Base-by-base conservation (phyloP, 2,888 invertebrate genomes). In the Cybosia mesomella region DNA sequence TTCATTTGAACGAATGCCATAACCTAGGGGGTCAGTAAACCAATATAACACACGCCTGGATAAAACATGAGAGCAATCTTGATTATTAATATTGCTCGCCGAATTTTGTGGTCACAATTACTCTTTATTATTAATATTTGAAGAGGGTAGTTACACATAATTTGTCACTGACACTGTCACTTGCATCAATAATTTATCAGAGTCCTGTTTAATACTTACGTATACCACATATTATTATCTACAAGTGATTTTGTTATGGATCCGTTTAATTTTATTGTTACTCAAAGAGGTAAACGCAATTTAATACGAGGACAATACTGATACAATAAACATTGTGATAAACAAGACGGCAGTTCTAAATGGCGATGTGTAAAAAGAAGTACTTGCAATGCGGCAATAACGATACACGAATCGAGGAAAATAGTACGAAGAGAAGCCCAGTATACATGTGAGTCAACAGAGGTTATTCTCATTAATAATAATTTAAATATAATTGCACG, bases 21-120 rank as follows among this genome's bases (percentile, higher is more conserved):
- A n/a, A 39, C 10, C 10, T 39, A 39, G 39, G 15, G 39, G 39
- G 39, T 39, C 11, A 39, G 39, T 55, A 55, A 55, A 55, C 22
- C 22, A 55, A 55, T 22, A 55, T 22, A 55, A 55, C 55, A 55
- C 55, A 55, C 55, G 55, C 55, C 55, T 22, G 22, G 55, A 55
- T 22, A 55, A 55, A 55, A 24, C 24, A 55, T 55, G 24, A 55
- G 55, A 55, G 55, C 55, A 24, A 55, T 55, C 55, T 55, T 55
- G 55, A 55, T 55, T 55, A 55, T 55, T 55, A 55, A 55, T 55
- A 55, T 21, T n/a, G n/a, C n/a, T n/a, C n/a, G n/a, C n/a, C n/a
- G n/a, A n/a, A n/a, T n/a, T n/a, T n/a, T n/a, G n/a, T n/a, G n/a
- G n/a, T n/a, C n/a, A n/a, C n/a, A n/a, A n/a, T n/a, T n/a, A n/a